A percentile compares a stretch with the other conserved stretches of the same genome.
Conservation (phyloP, 2,888 invertebrate genomes). For the Deilephila elpenor region DNA sequence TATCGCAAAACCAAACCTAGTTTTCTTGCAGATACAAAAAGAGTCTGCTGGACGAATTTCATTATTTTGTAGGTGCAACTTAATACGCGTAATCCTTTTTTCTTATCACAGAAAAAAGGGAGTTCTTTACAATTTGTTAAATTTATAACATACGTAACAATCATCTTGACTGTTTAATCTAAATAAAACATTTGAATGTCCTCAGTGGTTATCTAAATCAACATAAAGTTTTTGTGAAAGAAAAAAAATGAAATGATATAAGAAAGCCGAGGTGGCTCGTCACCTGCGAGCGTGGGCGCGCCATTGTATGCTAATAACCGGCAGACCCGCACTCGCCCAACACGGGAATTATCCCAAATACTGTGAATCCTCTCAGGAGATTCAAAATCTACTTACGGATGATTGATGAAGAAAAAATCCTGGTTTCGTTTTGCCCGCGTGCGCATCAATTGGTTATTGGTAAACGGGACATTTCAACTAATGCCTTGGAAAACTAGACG, state of each 20-base stretch:
- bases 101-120: no score
- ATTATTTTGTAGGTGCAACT: no score
- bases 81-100: no score
- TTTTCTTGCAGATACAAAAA: no score
- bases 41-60: no score
- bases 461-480: no score
- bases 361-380: constrained; percentile 51
- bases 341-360: constrained; percentile 66
- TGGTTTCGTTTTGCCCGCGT: neutral
- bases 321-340: constrained; percentile 46
- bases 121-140: no score
- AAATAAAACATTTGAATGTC: constrained; percentile 2
- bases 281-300: constrained; percentile 72
- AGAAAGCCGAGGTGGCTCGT: constrained; percentile 61
- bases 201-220: constrained; percentile 17
- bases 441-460: no score
- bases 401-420: constrained; percentile 27
- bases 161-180: neutral
- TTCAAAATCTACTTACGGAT: constrained; percentile 43
- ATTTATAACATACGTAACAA: neutral
- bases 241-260: constrained; percentile 28
- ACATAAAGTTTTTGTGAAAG: constrained; percentile 24
- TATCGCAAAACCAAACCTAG: no score
- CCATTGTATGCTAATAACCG: constrained; percentile 68
- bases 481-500: no score